Evolutionary conservation across 2,888 invertebrate species (phyloP).

Genomic region (Drosophila melanosoma): DNA sequence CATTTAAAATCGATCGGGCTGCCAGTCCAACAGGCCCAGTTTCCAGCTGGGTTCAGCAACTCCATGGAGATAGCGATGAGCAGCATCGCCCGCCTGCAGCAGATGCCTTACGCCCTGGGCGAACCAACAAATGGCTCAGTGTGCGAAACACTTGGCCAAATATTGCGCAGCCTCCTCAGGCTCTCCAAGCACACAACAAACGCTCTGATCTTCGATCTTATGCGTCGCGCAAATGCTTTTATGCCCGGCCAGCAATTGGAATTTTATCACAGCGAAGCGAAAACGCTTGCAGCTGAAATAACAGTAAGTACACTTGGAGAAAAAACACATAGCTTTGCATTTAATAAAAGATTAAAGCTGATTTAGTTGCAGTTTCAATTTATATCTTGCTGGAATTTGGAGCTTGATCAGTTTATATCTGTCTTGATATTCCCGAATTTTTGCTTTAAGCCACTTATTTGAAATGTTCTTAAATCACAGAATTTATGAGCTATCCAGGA

Average conservation of each 20-base stretch:
- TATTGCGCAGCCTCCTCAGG: conserved; percentile 54
- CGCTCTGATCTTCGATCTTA: conserved; percentile 74
- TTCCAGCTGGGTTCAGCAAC: conserved; percentile 55
- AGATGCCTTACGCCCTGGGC: conserved; percentile 56
- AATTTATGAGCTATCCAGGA: no score
- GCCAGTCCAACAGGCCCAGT: conserved; percentile 34
- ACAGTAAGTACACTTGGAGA: conserved; percentile 43
- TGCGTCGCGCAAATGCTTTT: conserved; percentile 69
- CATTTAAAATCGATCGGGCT: conserved; percentile 68
- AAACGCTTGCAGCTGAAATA: conserved; percentile 55
- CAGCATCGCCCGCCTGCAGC: conserved; percentile 52
- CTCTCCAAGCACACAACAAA: conserved; percentile 72
- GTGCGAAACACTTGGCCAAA: conserved; percentile 38
- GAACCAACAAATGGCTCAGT: not conserved
- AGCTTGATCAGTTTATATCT: no score
- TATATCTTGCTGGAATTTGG: no score
- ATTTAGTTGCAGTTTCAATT: no score
- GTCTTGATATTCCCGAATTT: no score
- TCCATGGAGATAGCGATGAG: conserved; percentile 69
- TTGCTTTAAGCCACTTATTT: no score
- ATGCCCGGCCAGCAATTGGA: conserved; percentile 60
- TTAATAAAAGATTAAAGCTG: not conserved
- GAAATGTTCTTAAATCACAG: no score
- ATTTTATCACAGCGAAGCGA: conserved; percentile 59
- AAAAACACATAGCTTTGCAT: not conserved